phyloP scores from a whole-genome alignment of 2,797 vertebrate genomes.

The Myotis planiceps region DNA sequence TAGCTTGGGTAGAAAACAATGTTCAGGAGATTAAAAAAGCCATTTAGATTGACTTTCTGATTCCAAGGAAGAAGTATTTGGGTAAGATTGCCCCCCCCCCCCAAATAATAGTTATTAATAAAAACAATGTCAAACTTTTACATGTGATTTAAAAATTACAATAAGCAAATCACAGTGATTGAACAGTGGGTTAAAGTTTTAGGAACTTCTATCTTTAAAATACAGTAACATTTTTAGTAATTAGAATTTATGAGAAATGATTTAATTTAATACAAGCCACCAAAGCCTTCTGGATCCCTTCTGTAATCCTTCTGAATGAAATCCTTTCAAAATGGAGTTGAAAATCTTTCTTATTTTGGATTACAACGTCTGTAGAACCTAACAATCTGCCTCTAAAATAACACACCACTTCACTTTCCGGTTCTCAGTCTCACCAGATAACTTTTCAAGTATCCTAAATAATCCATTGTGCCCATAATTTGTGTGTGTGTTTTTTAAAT shows the following conservation, averaged over 20 bases:
- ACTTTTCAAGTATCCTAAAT: neutral
- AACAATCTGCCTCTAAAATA: neutral
- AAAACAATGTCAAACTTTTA: neutral
- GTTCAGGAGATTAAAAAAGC: neutral
- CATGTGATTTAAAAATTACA: constrained; percentile 8
- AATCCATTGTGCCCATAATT: too few species aligned
- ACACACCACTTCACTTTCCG: neutral
- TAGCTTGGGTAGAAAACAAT: neutral
- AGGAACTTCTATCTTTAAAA: constrained; percentile 21
- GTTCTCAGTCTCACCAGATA: neutral
- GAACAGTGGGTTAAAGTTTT: neutral
- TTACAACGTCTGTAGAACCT: neutral
- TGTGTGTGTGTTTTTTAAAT: neutral
- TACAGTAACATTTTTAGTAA: constrained; percentile 32
- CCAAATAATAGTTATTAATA: neutral
- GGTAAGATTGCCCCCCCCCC: neutral
- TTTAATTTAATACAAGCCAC: neutral
- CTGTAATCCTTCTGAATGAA: constrained; percentile 3
- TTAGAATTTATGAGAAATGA: constrained; percentile 25
- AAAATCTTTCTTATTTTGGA: neutral
- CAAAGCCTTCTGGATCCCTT: neutral
- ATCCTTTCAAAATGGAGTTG: constrained; percentile 7
- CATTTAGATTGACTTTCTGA: constrained; percentile 9
- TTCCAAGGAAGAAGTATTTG: neutral
- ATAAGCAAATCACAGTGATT: neutral